Conservation (phyloP, 2,888 invertebrate genomes). For the Scaeva pyrastri region DNA sequence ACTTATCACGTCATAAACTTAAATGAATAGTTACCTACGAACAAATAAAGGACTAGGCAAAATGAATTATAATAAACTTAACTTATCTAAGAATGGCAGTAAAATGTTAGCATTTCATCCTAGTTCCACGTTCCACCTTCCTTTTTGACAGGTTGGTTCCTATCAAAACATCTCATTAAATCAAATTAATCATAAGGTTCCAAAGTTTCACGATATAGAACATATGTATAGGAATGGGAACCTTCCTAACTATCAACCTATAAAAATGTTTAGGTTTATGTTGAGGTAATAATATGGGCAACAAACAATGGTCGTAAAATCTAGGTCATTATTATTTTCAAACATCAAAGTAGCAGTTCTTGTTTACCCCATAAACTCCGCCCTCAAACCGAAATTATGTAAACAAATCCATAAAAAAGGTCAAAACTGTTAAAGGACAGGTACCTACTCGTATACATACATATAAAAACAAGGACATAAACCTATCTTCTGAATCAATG, state of each 20-base stretch:
- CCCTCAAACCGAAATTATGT: conserved; percentile 53
- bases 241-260: background rate
- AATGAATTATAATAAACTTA: background rate
- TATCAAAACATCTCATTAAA: background rate
- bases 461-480: conserved; percentile 39
- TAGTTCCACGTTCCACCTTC: too few relatives aligned
- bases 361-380: conserved; percentile 68
- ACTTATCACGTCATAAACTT: conserved; percentile 14
- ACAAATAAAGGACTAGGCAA: too few relatives aligned
- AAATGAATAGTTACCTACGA: background rate
- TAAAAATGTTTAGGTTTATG: background rate
- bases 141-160: background rate
- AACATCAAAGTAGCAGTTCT: conserved; percentile 32
- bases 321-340: conserved; percentile 50
- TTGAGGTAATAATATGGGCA: background rate
- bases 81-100: background rate
- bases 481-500: conserved; percentile 41
- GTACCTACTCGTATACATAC: background rate
- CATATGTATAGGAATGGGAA: too few relatives aligned
- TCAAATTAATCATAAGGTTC: conserved; percentile 10
- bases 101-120: background rate
- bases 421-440: conserved; percentile 32
- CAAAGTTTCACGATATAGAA: background rate
- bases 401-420: conserved; percentile 67
- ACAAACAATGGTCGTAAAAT: conserved; percentile 40